Conservation (phyloP, 2,797 vertebrate species). For the Phalanger gymnotis region DNA sequence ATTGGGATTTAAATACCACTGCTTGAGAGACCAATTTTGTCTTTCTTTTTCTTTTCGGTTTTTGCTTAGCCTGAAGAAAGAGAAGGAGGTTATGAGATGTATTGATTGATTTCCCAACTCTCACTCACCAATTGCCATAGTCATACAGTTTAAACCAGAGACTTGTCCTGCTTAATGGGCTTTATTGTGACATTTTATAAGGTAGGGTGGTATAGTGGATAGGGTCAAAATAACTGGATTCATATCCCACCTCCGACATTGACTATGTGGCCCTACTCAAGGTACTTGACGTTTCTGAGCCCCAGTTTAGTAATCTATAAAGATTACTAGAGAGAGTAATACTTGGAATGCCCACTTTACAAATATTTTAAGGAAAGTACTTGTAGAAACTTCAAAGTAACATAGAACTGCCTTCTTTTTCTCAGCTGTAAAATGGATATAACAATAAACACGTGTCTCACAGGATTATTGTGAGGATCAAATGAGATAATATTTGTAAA, state of each 20-base stretch:
- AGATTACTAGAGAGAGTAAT: not conserved
- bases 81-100: not conserved
- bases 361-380: not conserved
- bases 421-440: not conserved
- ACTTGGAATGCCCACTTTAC: not conserved
- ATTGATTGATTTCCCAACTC: not conserved
- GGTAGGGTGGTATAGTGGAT: not conserved
- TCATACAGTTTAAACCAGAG: not conserved
- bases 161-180: not conserved
- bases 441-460: not conserved
- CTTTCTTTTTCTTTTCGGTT: not conserved
- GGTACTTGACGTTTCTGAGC: not conserved
- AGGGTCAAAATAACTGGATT: not conserved
- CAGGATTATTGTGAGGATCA: not conserved
- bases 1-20: not conserved
- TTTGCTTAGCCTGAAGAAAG: not conserved
- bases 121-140: not conserved
- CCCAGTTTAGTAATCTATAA: not conserved
- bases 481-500: not conserved
- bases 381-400: not conserved
- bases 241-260: not conserved
- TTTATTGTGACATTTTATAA: not conserved
- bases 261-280: not conserved
- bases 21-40: not conserved
- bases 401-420: not conserved